Conservation (phyloP, 2,888 invertebrate genomes). For the Tenthredo livida region DNA sequence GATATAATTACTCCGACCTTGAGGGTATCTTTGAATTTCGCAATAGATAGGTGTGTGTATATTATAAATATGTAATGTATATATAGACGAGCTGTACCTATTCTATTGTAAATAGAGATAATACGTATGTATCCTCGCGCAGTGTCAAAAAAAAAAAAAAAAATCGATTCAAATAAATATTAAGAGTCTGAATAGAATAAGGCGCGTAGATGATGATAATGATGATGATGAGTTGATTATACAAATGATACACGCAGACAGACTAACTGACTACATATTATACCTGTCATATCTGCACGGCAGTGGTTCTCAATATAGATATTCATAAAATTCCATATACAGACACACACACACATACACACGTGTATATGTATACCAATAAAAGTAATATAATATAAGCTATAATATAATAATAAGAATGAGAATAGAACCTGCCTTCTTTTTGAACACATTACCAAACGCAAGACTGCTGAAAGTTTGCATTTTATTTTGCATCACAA, state of each 20-base stretch:
- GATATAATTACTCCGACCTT: conserved; percentile 49
- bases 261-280: background rate
- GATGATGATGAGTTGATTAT: background rate
- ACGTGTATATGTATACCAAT: background rate
- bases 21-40: conserved; percentile 17
- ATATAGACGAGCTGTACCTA: background rate
- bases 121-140: background rate
- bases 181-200: background rate
- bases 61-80: background rate
- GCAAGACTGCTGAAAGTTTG: conserved; percentile 73
- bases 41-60: background rate
- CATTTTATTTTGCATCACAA: conserved; percentile 66
- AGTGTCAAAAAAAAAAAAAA: background rate
- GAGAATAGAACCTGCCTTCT: conserved; percentile 71
- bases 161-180: background rate
- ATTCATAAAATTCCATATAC: background rate
- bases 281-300: background rate
- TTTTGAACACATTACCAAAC: conserved; percentile 73
- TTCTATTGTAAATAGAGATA: background rate
- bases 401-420: conserved; percentile 1
- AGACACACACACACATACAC: background rate
- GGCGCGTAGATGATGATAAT: background rate
- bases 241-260: background rate
- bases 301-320: background rate
- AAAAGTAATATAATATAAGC: background rate